A percentile compares a stretch with the other conserved stretches of the same genome.
These are phyloP conservation scores for Etheostoma spectabile DNA, from an alignment of 2,113 vertebrate genomes.

Conservation along the genomic window DNA sequence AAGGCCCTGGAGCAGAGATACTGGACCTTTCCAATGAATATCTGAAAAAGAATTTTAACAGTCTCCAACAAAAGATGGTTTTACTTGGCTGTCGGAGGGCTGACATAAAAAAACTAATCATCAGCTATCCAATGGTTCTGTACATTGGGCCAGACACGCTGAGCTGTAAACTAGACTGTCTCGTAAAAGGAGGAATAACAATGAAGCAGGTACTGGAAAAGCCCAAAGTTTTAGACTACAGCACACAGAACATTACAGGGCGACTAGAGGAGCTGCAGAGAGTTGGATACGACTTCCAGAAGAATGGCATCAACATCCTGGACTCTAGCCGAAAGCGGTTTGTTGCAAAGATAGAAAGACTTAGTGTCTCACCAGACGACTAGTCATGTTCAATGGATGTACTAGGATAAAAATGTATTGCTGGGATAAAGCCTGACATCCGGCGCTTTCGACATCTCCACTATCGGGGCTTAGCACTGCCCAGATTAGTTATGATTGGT, in stretches of 20 bases:
- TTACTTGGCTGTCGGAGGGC: slow-evolving; percentile 71
- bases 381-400: no score
- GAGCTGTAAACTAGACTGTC: slow-evolving; percentile 82
- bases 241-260: slow-evolving; percentile 75
- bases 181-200: slow-evolving; percentile 80
- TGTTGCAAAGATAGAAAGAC: slow-evolving; percentile 79
- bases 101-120: slow-evolving; percentile 76
- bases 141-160: slow-evolving; percentile 79
- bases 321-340: slow-evolving; percentile 83
- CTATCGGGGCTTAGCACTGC: no score
- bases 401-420: no score
- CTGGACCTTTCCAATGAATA: slow-evolving; percentile 84
- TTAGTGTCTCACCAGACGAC: slow-evolving; percentile 19
- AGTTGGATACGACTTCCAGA: slow-evolving; percentile 82
- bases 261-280: slow-evolving; percentile 78
- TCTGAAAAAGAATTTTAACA: slow-evolving; percentile 79
- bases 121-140: slow-evolving; percentile 74
- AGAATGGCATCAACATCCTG: slow-evolving; percentile 81
- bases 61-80: slow-evolving; percentile 75
- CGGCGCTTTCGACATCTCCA: no score
- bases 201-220: slow-evolving; percentile 79
- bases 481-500: no score
- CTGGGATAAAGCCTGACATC: no score
- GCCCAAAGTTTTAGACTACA: slow-evolving; percentile 82
- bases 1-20: slow-evolving; percentile 77